Evolutionary conservation across 2,888 invertebrate species (phyloP), one percentile per base, ranked within the genome.

Genomic region (Trileptium ribeirensis): DNA sequence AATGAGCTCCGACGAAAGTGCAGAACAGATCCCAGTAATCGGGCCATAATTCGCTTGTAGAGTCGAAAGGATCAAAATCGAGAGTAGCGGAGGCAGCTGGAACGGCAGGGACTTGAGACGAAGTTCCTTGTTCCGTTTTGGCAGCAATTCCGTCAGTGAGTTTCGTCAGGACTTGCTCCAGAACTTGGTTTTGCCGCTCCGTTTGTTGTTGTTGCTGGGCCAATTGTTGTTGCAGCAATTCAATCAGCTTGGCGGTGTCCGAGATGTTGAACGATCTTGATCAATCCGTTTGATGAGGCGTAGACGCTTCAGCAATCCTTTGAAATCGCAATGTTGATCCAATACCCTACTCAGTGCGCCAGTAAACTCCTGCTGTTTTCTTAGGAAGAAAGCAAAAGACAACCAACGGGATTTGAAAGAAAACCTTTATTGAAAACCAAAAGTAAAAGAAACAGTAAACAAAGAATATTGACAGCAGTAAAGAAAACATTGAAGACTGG

Each of bases 291-390:
- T n/a, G n/a, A n/a, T n/a, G n/a, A n/a, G n/a, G n/a, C n/a, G n/a
- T n/a, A n/a, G n/a, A n/a, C n/a, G n/a, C n/a, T n/a, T n/a, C n/a
- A n/a, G n/a, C n/a, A n/a, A n/a, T n/a, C n/a, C n/a, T n/a, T n/a
- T n/a, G n/a, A n/a, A n/a, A n/a, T 70, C 70, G 70, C n/a, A 36
- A n/a, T 70, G 15, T 70, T 70, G 70, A 70, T 15, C 8, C 36
- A 70, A 70, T 8, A 70, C n/a, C 70, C 70, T 70, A 70, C 70
- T 36, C 70, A 70, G 33, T 70, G 70, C 70, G 70, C 70, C 70
- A 70, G 70, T 15, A 70, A 70, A 70, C 15, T n/a, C 70, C 70
- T 70, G 70, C n/a, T 70, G 70, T 70, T 51, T 51, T 51, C 51
- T 51, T 51, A 51, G 51, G 51, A 51, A 24, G 8, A 51, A 51